Evolutionary conservation across 2,797 vertebrate genomes (phyloP), one percentile per base, ranked within the genome.

Genomic region (Lagorchestes hirsutus): DNA sequence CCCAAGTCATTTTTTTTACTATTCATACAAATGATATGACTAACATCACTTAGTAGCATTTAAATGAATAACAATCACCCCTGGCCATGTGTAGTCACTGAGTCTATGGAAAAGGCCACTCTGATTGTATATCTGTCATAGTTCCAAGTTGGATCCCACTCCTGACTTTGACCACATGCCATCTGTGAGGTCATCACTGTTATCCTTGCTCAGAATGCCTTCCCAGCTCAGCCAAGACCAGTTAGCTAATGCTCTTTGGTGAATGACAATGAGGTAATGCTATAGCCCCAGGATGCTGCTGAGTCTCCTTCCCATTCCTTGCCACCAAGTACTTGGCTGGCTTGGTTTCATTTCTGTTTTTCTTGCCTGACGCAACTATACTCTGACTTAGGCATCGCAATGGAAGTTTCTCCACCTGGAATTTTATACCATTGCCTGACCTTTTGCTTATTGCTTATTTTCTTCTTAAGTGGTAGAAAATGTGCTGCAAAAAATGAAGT

Each of bases 311-410:
- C 58, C 94, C 55, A 34, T 52, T 93, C 50, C 55, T 87, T 29
- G 13, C 55, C 93, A 55, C 97, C 96, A 98, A 91, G 95, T 97
- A 97, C 93, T 96, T 55, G 52, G 58, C 93, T 98, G 97, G 96
- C 96, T 95, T 67, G 31, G 24, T 93, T 97, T 97, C 95, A 93
- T 96, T 97, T 96, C 96, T 97, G 29, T 96, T 96, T 98, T 96
- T 57, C 58, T 55, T 91, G 14, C 54, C 95, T 97, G 96, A 97
- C 92, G 90, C 96, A 97, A 95, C 95, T 96, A 28, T 22, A 74
- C 93, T 97, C 94, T 54, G 50, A 95, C 59, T 54, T 57, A 95
- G 92, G 92, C 91, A 57, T 91, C 94, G 93, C 96, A 96, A 92
- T 55, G 91, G 46, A 34, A 28, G 29, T 95, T 95, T 92, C 46